Evolutionary conservation across 2,888 invertebrate genomes (phyloP).

Genomic region (Meiosimyza platycephala): DNA sequence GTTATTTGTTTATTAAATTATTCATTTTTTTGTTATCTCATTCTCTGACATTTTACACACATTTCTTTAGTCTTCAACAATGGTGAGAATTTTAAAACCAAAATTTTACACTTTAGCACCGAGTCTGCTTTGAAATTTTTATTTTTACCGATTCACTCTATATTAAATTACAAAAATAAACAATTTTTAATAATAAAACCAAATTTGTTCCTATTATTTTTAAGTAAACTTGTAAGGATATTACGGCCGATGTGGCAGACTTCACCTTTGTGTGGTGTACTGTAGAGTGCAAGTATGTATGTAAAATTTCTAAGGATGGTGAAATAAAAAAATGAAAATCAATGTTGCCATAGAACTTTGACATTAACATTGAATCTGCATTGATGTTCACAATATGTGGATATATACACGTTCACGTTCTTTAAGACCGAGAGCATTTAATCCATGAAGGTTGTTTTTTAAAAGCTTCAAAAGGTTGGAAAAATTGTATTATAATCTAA

Average conservation of each 20-base stretch:
- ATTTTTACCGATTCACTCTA: slow-evolving; percentile 17
- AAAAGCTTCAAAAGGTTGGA: too few species aligned
- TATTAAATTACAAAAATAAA: slow-evolving; percentile 41
- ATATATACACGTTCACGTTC: too few species aligned
- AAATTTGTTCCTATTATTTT: slow-evolving; percentile 41
- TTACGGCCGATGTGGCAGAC: slow-evolving; percentile 53
- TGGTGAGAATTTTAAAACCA: too few species aligned
- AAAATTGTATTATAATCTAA: too few species aligned
- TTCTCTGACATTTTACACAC: slow-evolving; percentile 27
- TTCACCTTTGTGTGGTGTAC: slow-evolving; percentile 48
- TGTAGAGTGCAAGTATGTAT: slow-evolving; percentile 24
- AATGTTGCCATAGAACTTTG: too few species aligned
- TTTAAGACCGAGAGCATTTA: too few species aligned
- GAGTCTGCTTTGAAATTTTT: background rate
- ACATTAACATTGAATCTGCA: too few species aligned
- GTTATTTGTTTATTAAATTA: background rate
- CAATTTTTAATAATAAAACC: slow-evolving; percentile 38
- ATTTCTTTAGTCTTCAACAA: background rate
- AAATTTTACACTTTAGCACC: slow-evolving; percentile 1
- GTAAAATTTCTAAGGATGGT: too few species aligned
- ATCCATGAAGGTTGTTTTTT: too few species aligned
- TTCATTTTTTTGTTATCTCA: background rate
- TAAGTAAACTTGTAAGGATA: slow-evolving; percentile 34
- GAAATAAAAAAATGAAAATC: too few species aligned
- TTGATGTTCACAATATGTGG: too few species aligned